Percentiles rank a stretch among this genome's conserved stretches.
These are phyloP conservation scores for Dastarcus helophoroides DNA, from an alignment of 2,888 invertebrate genomes.

Conservation along the genomic window DNA sequence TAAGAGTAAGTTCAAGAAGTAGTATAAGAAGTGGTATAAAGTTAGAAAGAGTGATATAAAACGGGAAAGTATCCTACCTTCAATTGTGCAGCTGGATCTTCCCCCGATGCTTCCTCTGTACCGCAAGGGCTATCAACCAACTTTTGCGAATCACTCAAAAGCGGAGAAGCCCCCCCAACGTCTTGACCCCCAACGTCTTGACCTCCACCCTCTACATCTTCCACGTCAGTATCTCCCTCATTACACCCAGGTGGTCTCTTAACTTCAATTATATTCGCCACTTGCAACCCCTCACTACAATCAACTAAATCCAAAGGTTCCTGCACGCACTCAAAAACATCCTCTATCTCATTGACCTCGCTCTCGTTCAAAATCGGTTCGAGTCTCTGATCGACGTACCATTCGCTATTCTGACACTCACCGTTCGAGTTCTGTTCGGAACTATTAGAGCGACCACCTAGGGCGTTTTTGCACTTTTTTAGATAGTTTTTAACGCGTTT, in stretches of 20 bases:
- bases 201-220: neutral
- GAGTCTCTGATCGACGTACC: conserved; percentile 25
- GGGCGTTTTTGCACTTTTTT: conserved; percentile 41
- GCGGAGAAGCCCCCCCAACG: conserved; percentile 24
- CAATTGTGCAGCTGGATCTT: conserved; percentile 9
- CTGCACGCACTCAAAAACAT: conserved; percentile 25
- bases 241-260: conserved; percentile 4
- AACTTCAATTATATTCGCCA: conserved; percentile 27
- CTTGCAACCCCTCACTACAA: conserved; percentile 18
- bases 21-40: too few species aligned
- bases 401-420: conserved; percentile 20
- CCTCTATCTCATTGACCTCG: conserved; percentile 27
- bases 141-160: conserved; percentile 31
- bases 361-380: conserved; percentile 24
- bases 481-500: conserved; percentile 44
- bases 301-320: conserved; percentile 14
- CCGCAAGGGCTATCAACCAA: conserved; percentile 27
- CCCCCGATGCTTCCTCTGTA: conserved; percentile 7
- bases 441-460: conserved; percentile 23
- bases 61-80: too few species aligned
- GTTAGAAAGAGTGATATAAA: too few species aligned
- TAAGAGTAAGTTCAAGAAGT: too few species aligned
- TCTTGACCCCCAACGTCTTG: conserved; percentile 5
- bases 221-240: conserved; percentile 8
- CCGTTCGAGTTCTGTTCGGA: conserved; percentile 14